Conservation (phyloP, 2,888 invertebrate genomes). For the Muscina levida region DNA sequence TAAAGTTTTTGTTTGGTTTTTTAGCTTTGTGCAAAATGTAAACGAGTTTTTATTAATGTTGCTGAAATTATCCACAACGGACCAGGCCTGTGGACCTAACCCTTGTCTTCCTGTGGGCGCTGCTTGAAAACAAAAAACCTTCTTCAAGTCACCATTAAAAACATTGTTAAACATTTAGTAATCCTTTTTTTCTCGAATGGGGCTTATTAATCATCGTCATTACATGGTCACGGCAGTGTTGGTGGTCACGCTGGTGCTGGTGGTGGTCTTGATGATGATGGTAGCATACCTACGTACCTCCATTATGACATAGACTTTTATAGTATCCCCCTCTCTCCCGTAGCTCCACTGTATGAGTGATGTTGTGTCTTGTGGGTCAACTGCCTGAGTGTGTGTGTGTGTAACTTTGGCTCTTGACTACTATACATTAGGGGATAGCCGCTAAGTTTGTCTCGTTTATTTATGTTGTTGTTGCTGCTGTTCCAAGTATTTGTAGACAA, state of each 20-base stretch:
- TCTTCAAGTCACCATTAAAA: neutral
- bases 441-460: neutral
- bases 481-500: slow-evolving; percentile 29
- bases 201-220: slow-evolving; percentile 47
- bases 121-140: too few species aligned
- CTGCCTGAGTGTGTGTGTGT: neutral
- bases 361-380: neutral
- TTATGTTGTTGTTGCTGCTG: neutral
- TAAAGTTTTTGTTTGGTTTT: too few species aligned
- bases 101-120: too few species aligned
- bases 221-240: neutral
- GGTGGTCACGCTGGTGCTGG: neutral
- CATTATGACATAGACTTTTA: slow-evolving; percentile 7
- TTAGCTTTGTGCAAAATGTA: neutral
- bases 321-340: neutral
- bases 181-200: slow-evolving; percentile 36
- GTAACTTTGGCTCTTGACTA: slow-evolving; percentile 1
- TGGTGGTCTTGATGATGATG: neutral
- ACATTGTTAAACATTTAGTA: slow-evolving; percentile 35
- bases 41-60: slow-evolving; percentile 32
- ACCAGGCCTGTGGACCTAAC: too few species aligned
- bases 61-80: slow-evolving; percentile 4
- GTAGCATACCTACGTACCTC: neutral
- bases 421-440: slow-evolving; percentile 21
- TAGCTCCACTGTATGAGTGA: neutral